Evolutionary conservation across 2,797 vertebrate genomes (phyloP).

Genomic region (Neosilurus mollespiculum): DNA sequence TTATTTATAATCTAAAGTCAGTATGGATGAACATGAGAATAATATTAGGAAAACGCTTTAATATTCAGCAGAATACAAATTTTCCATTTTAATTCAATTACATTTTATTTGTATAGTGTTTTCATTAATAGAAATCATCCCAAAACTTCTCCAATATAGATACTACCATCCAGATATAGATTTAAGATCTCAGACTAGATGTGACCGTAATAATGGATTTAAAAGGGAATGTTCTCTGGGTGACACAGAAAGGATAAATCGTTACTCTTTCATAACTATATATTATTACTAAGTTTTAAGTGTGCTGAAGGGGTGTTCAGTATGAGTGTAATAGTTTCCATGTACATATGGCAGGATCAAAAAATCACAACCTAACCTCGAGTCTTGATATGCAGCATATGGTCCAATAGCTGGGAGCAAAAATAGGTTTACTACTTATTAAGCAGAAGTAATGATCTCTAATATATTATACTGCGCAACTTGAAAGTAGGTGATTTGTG

Average conservation of each 20-base stretch:
- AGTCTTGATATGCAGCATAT: not conserved
- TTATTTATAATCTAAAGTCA: no score
- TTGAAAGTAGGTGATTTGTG: not conserved
- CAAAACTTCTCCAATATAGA: not conserved
- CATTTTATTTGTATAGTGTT: not conserved
- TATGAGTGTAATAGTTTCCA: not conserved
- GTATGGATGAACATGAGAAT: no score
- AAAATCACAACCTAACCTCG: not conserved
- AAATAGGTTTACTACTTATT: not conserved
- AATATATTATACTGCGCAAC: not conserved
- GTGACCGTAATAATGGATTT: not conserved
- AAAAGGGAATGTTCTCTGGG: not conserved
- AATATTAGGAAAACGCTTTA: not conserved
- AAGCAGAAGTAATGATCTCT: not conserved
- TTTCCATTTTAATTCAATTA: not conserved
- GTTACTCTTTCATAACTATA: not conserved
- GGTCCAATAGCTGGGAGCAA: slow-evolving; percentile 6
- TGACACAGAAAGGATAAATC: not conserved
- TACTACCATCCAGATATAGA: not conserved
- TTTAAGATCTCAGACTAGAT: not conserved
- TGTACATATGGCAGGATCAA: slow-evolving; percentile 14
- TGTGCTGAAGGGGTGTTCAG: not conserved
- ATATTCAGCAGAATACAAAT: not conserved
- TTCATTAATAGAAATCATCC: not conserved
- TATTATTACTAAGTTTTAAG: not conserved